Evolutionary conservation across 2,797 vertebrate genomes (phyloP), one percentile per base, ranked within the genome.

Genomic region (Ceyx erithaca): DNA sequence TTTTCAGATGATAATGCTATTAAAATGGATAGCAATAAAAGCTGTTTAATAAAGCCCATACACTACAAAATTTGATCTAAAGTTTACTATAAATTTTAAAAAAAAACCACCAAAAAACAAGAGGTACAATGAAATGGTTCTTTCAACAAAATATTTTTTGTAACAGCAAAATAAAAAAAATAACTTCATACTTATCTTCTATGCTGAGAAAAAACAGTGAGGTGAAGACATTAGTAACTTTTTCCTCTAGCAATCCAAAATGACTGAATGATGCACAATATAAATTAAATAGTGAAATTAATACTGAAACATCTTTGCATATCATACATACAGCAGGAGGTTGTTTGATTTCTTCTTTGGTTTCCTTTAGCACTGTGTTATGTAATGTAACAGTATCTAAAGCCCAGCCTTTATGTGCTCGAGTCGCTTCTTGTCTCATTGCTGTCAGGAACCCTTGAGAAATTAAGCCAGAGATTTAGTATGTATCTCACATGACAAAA

Each of bases 371-470:
- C n/a, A 98, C 97, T 8, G 98, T 97, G 2, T 98, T 99, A 90
- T 98, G 97, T 85, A 98, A 90, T 33, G 96, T 98, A 70, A 98
- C 98, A 0, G 97, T 97, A 96, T 99, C 98, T 92, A 98, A 97
- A 45, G 98, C 98, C 98, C 98, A 98, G 91, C 98, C 98, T 96
- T 98, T 98, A 94, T 98, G 98, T 46, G 98, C 98, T n/a, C 97
- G 97, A 33, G 98, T 98, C 49, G 98, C 98, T 95, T 98, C 98
- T 89, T 98, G 98, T 84, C 98, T 98, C 98, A 98, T 98, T 35
- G 98, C 98, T 46, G 98, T 98, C 70, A 99, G 95, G 82, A 98
- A 98, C 49, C 98, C 98, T 96, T 97, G 28, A 93, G 80, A 94
- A 92, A 85, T 61, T n/a, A 91, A 94, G 35, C 28, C 90, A 80